Evolutionary conservation across 2,113 vertebrate species (phyloP), one percentile per base, ranked within the genome.

Genomic region (Calidris pygmaea): DNA sequence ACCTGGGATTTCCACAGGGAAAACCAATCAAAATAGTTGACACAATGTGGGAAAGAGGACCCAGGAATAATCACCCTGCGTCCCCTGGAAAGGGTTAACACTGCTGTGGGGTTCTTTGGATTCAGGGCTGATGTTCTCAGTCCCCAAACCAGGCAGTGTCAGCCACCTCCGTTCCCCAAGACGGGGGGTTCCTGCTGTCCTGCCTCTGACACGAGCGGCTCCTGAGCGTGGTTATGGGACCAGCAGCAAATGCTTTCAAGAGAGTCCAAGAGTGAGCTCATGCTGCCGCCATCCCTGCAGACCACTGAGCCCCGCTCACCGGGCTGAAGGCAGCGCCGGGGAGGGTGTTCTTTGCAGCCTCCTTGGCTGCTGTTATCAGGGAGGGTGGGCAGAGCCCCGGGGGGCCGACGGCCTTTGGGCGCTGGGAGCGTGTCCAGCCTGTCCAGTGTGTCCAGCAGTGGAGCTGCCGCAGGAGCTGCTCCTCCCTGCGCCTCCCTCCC

Each of bases 221-320:
- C 84, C 92, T 86, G 90, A 96, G 85, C 18, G 95, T 27, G 88
- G 90, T 89, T 95, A 19, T 91, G 92, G 82, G 93, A 93, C 87
- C 91, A 93, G 73, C 81, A 93, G 94, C 77, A 74, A 83, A 82
- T 1, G 83, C 96, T 97, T 96, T 96, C 93, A 93, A 96, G 96
- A 79, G 77, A 72, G 76, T 84, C 96, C 95, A 97, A 97, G 96
- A 59, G 86, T 96, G 96, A 97, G 97, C 96, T 97, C 96, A 97
- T 96, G 93, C 96, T 63, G 90, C 95, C 56, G 90, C 96, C 90
- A 90, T 96, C 94, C 89, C 93, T 39, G 59, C 94, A 91, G 96
- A 94, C 90, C 96, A 37, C 95, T n/a, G 22, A 87, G 93, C 90
- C 77, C 55, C 53, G 37, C 48, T 80, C 34, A 67, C 85, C 16